Evolutionary conservation across 2,888 invertebrate species (phyloP), one percentile per base, ranked within the genome.

Genomic region (Seira musarum): DNA sequence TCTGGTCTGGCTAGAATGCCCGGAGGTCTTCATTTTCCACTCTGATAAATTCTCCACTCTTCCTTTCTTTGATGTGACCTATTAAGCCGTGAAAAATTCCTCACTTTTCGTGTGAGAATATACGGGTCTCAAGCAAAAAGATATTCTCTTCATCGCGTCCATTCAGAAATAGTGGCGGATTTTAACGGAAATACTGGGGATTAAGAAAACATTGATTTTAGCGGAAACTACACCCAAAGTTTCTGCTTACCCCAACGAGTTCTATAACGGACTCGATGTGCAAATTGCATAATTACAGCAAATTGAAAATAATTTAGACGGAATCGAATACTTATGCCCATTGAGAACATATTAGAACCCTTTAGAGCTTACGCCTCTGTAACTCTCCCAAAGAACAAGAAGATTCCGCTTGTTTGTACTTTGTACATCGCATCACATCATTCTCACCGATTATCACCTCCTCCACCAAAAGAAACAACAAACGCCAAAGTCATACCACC

Each of bases 11-110:
- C 10, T 6, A 57, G n/a, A n/a, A n/a, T 13, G 57, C 71, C 71
- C 71, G 71, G 71, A 21, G 57, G 71, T 63, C 61, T 63, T 63
- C 71, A 71, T 63, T 63, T 71, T 70, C 61, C n/a, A n/a, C n/a
- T n/a, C n/a, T n/a, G n/a, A n/a, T n/a, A n/a, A n/a, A n/a, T n/a
- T n/a, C 19, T 30, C 35, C n/a, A 17, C 19, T 15, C 10, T 57
- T 57, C 40, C 40, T 57, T 57, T n/a, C 57, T 57, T 57, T 57
- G 57, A 57, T 57, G 46, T 46, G 49, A 49, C 49, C 49, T 49
- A 67, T 67, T 67, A 67, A 3, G 57, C 24, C 67, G 49, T 21
- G 24, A 67, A 67, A 49, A 67, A 67, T 67, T 67, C 46, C 22
- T 21, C 49, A 49, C 67, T 67, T 46, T 57, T 40, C 13, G 5